Conservation (phyloP, 2,888 invertebrate genomes). For the Pyrgus malvae region DNA sequence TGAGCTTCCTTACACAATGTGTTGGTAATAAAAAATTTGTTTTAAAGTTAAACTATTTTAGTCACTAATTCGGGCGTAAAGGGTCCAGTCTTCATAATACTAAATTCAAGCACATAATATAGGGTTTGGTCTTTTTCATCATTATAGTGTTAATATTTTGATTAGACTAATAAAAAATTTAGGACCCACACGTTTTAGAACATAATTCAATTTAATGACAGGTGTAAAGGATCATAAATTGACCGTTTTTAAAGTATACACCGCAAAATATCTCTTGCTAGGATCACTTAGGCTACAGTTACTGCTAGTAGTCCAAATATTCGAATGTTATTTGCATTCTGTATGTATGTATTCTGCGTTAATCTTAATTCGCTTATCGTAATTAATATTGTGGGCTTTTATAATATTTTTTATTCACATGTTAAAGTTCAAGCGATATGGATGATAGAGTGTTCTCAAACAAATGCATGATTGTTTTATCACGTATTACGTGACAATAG, state of each 20-base stretch:
- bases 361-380: too few species aligned
- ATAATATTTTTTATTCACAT: too few species aligned
- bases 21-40: constrained; percentile 4
- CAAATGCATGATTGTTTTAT: background rate
- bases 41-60: constrained; percentile 14
- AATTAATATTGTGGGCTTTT: too few species aligned
- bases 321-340: too few species aligned
- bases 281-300: too few species aligned
- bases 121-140: constrained; percentile 1
- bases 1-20: constrained; percentile 3
- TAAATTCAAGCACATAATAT: background rate
- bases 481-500: background rate
- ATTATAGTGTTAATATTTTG: constrained; percentile 4
- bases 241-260: too few species aligned
- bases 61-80: background rate
- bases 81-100: background rate
- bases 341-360: too few species aligned
- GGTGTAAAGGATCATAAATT: too few species aligned
- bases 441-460: background rate
- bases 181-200: background rate
- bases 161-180: constrained; percentile 3
- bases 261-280: too few species aligned
- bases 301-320: too few species aligned
- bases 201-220: background rate
- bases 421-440: too few species aligned